Conservation (phyloP, 2,888 invertebrate species). For the Neria commutata region DNA sequence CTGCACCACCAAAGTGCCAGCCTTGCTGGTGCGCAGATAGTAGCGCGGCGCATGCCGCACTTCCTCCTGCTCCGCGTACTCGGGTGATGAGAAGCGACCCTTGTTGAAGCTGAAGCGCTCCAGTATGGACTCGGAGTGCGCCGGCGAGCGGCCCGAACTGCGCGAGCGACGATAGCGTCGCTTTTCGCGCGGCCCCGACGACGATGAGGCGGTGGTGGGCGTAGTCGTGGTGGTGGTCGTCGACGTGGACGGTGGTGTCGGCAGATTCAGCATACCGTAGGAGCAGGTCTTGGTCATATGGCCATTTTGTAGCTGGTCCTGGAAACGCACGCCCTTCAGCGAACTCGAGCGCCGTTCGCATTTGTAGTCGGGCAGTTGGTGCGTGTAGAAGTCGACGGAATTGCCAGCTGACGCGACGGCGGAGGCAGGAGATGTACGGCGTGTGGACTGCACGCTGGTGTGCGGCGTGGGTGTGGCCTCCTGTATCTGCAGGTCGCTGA, state of each 20-base stretch:
- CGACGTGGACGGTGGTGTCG: conserved; percentile 45
- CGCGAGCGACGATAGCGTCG: conserved; percentile 56
- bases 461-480: conserved; percentile 42
- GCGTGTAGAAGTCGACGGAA: conserved; percentile 44
- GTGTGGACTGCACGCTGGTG: conserved; percentile 16
- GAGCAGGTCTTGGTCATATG: neutral
- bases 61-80: conserved; percentile 43
- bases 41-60: conserved; percentile 55
- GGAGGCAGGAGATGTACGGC: neutral
- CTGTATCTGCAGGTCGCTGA: conserved; percentile 45
- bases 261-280: conserved; percentile 10
- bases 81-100: conserved; percentile 57
- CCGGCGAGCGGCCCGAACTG: conserved; percentile 39
- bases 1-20: conserved; percentile 65
- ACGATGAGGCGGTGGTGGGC: conserved; percentile 43
- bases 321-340: conserved; percentile 51
- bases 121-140: conserved; percentile 52
- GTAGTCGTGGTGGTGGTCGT: conserved; percentile 33
- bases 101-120: conserved; percentile 58
- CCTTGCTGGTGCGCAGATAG: conserved; percentile 64
- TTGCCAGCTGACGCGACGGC: conserved; percentile 1
- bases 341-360: conserved; percentile 49
- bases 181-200: conserved; percentile 50
- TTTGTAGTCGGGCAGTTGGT: conserved; percentile 37
- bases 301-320: conserved; percentile 20